phyloP scores from a whole-genome alignment of 2,888 invertebrate genomes.

The Cremastinae sp. region DNA sequence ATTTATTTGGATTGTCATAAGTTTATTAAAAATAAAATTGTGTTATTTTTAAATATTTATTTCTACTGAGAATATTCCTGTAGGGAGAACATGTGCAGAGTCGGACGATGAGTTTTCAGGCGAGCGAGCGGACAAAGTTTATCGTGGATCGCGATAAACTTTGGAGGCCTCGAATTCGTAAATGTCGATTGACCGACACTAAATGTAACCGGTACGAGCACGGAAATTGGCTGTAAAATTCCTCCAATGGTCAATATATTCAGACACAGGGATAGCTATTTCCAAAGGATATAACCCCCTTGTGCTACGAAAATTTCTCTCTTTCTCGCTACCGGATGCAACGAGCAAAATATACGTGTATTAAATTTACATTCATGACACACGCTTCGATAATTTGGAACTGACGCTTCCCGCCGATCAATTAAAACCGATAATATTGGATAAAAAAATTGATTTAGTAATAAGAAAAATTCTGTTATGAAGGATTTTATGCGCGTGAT shows the following conservation, averaged over 20 bases:
- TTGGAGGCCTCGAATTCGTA: constrained; percentile 61
- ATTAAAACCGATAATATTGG: constrained; percentile 18
- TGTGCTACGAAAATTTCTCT: constrained; percentile 4
- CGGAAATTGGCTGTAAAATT: constrained; percentile 66
- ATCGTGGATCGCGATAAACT: constrained; percentile 72
- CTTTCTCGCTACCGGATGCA: constrained; percentile 21
- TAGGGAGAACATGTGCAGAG: constrained; percentile 16
- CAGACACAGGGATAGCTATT: constrained; percentile 18
- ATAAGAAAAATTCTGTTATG: too few species aligned
- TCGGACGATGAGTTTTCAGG: constrained; percentile 19
- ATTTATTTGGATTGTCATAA: too few species aligned
- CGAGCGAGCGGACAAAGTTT: constrained; percentile 61
- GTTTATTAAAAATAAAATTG: too few species aligned
- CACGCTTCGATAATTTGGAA: constrained; percentile 6
- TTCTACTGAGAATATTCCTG: too few species aligned
- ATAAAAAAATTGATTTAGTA: background rate
- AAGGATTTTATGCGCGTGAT: too few species aligned
- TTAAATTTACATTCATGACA: constrained; percentile 18
- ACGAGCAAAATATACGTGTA: constrained; percentile 20
- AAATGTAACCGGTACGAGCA: constrained; percentile 65
- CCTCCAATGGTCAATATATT: constrained; percentile 56
- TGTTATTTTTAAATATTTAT: too few species aligned
- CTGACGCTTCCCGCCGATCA: constrained; percentile 8
- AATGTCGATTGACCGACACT: constrained; percentile 67
- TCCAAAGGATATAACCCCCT: constrained; percentile 22